These are phyloP conservation scores for Subacronicta megacephala DNA, from an alignment of 2,888 invertebrate genomes.

Conservation along the genomic window DNA sequence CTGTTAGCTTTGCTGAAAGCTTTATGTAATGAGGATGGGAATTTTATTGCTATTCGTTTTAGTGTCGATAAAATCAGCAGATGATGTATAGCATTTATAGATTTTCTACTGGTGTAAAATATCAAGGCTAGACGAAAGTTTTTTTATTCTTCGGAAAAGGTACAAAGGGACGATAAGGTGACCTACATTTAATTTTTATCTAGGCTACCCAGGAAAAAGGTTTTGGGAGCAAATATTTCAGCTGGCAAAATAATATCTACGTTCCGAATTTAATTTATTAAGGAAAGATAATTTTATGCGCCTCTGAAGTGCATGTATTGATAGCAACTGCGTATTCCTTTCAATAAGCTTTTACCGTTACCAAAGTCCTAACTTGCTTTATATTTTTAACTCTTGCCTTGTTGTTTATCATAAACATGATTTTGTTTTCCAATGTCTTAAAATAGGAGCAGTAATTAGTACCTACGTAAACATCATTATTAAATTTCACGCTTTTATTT, in stretches of 20 bases:
- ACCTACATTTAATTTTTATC: constrained; percentile 20
- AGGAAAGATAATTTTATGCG: constrained; percentile 27
- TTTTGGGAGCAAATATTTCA: neutral
- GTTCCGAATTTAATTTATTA: constrained; percentile 5
- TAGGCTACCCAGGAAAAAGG: neutral
- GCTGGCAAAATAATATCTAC: neutral
- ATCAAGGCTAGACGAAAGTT: constrained; percentile 10
- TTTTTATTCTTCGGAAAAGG: constrained; percentile 6
- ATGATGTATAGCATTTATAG: neutral
- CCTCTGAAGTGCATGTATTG: constrained; percentile 13
- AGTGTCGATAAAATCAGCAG: constrained; percentile 23
- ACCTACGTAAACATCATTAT: too few relatives aligned
- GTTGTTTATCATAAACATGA: too few relatives aligned
- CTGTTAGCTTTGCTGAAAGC: constrained; percentile 7
- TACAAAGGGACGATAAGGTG: constrained; percentile 6
- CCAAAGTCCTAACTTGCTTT: constrained; percentile 1
- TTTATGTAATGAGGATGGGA: constrained; percentile 11
- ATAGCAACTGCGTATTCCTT: constrained; percentile 9
- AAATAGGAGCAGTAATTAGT: too few relatives aligned
- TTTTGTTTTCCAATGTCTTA: too few relatives aligned
- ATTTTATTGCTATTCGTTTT: constrained; percentile 26
- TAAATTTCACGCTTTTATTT: too few relatives aligned
- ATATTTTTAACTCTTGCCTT: too few relatives aligned
- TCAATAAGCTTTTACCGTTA: constrained; percentile 14
- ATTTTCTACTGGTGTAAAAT: constrained; percentile 9